Base-by-base conservation (phyloP, 2,113 vertebrate genomes). In the Nymphicus hollandicus region DNA sequence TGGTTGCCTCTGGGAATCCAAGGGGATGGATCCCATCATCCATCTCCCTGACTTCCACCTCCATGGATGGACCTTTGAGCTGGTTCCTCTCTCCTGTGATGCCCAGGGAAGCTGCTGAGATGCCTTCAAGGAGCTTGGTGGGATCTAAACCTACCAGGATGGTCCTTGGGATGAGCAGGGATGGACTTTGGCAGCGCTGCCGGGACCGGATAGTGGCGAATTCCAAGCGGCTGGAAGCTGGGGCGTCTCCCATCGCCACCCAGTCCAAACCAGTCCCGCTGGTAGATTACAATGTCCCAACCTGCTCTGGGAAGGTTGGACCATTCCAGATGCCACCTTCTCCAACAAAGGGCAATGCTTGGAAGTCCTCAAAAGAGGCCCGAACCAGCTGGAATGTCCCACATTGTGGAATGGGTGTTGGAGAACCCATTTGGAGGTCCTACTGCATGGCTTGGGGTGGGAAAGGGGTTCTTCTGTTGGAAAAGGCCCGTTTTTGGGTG, bases 261-360 rank as follows among this genome's bases (percentile, higher is more conserved):
- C 46, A 37, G 41, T 17, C 33, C 77, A 81, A 91, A 91, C 89
- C 89, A 91, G 89, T 91, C 89, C 43, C 47, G 3, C 89, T 2
- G 17, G 89, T 86, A 17, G 7, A 86, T 81, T 55, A 83, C 89
- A 5, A 81, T 91, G 83, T 91, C 83, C 63, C 89, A 91, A 81
- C 63, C 22, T 11, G 9, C 1, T 9, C n/a, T 22, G 33, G 33
- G 56, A n/a, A 58, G 33, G 22, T 33, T 58, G 56, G 56, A 58
- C 56, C 56, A 58, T n/a, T n/a, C 56, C 13, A 1, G 29, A 35
- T 37, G 49, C 74, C 74, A 47, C 47, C 47, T 63, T 17, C 5
- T n/a, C 20, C 56, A n/a, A 58, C 14, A 33, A 23, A 58, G 55
- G 55, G 20, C 55, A 58, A 58, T n/a, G 33, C 55, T 23, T 58